Evolutionary conservation across 1,140 invertebrate genomes (phyloP).

Genomic region (Melipona quadrifasciata): DNA sequence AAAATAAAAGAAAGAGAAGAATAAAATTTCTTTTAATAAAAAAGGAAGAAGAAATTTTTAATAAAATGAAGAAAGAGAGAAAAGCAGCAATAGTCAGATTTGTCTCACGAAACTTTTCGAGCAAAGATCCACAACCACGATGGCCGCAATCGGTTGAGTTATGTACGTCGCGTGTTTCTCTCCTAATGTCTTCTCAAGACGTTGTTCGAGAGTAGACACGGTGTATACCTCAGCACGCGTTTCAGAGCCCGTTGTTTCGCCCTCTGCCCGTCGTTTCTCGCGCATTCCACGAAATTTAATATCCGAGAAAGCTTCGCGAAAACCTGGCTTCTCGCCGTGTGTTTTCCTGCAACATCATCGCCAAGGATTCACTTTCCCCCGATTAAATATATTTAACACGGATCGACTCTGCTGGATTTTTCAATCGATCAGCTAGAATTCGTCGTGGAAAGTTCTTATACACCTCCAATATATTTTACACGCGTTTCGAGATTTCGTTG

Average conservation of each 20-base stretch:
- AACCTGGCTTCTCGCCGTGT: not conserved
- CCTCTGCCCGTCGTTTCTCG: not conserved
- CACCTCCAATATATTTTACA: too few relatives aligned
- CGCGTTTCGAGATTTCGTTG: too few relatives aligned
- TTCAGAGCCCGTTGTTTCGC: not conserved
- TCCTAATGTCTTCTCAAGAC: slow-evolving; percentile 39
- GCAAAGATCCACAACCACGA: not conserved
- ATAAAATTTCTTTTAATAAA: too few relatives aligned
- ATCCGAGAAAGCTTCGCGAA: slow-evolving; percentile 23
- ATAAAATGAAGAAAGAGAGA: not conserved
- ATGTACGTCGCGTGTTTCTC: slow-evolving; percentile 39
- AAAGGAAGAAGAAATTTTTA: too few relatives aligned
- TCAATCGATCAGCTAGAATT: not conserved
- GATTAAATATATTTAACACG: not conserved
- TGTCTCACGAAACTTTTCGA: not conserved
- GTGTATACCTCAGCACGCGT: slow-evolving; percentile 5
- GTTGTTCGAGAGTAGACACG: slow-evolving; percentile 37
- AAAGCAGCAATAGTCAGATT: not conserved
- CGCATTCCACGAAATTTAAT: slow-evolving; percentile 46
- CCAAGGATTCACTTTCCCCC: not conserved
- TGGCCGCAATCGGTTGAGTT: not conserved
- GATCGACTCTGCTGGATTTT: too few relatives aligned
- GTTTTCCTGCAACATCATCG: not conserved
- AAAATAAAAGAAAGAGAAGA: too few relatives aligned
- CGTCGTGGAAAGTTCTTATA: not conserved